Percentiles rank a stretch among this genome's conserved stretches.
Conservation (phyloP, 2,888 invertebrate species). For the Tinea pellionella region DNA sequence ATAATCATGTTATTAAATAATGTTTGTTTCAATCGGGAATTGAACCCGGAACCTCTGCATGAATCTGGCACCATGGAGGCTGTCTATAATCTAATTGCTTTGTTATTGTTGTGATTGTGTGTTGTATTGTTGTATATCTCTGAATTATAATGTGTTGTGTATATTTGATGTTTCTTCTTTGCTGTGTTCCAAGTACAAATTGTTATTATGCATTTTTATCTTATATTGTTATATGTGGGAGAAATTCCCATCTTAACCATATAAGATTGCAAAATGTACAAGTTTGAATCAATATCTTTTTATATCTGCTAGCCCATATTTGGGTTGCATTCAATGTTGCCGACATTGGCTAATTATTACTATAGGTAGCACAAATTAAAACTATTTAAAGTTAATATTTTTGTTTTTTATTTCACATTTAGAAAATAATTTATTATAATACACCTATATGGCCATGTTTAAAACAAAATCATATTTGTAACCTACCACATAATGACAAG, state of each 20-base stretch:
- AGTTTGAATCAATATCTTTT: background rate
- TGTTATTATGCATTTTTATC: background rate
- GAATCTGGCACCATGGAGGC: too few relatives aligned
- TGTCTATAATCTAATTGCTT: slow-evolving; percentile 2
- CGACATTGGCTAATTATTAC: background rate
- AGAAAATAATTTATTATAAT: too few relatives aligned
- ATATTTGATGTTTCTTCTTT: slow-evolving; percentile 1
- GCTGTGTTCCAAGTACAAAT: background rate
- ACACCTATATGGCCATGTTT: too few relatives aligned
- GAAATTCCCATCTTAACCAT: background rate
- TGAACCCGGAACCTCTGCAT: too few relatives aligned
- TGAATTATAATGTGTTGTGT: background rate
- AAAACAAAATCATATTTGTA: too few relatives aligned
- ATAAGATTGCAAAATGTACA: background rate
- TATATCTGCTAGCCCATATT: background rate
- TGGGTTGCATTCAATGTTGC: background rate
- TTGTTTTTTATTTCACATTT: background rate
- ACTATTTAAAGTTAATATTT: background rate
- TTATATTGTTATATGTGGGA: background rate
- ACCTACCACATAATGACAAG: too few relatives aligned
- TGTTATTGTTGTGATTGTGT: slow-evolving; percentile 24
- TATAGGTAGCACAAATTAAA: background rate
- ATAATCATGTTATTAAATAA: too few relatives aligned
- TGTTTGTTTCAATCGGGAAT: too few relatives aligned
- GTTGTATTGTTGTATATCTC: slow-evolving; percentile 16